Percentiles rank a stretch among this genome's conserved stretches.
These are phyloP conservation scores for Camarhynchus parvulus DNA, from an alignment of 2,113 vertebrate genomes.

Conservation along the genomic window DNA sequence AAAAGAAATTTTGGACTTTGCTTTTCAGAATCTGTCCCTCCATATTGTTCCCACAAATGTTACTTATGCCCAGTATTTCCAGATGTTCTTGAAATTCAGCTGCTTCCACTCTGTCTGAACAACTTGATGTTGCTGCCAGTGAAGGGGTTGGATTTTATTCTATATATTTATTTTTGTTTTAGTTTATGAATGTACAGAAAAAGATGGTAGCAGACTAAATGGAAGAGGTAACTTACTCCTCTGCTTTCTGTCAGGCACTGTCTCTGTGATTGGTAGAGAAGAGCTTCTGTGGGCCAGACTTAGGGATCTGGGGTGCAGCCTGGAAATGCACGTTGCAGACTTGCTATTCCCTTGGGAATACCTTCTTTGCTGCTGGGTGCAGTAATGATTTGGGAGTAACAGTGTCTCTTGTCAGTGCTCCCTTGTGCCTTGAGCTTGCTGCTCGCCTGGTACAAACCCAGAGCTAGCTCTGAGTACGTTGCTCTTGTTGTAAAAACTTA, in stretches of 20 bases:
- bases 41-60: neutral
- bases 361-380: neutral
- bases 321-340: neutral
- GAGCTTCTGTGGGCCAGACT: neutral
- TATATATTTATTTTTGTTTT: neutral
- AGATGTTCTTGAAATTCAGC: neutral
- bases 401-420: neutral
- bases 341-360: neutral
- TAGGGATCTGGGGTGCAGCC: neutral
- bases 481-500: neutral
- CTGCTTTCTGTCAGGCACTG: neutral
- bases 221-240: neutral
- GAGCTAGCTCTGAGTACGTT: accelerated
- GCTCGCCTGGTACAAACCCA: neutral
- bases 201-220: neutral
- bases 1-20: neutral
- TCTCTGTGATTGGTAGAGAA: neutral
- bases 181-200: neutral
- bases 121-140: neutral
- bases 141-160: neutral
- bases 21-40: neutral
- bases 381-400: neutral
- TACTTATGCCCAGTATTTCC: neutral
- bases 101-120: neutral
- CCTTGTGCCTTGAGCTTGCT: neutral